Evolutionary conservation across 2,113 vertebrate genomes (phyloP), one percentile per base, ranked within the genome.

Genomic region (Onychostoma macrolepis): DNA sequence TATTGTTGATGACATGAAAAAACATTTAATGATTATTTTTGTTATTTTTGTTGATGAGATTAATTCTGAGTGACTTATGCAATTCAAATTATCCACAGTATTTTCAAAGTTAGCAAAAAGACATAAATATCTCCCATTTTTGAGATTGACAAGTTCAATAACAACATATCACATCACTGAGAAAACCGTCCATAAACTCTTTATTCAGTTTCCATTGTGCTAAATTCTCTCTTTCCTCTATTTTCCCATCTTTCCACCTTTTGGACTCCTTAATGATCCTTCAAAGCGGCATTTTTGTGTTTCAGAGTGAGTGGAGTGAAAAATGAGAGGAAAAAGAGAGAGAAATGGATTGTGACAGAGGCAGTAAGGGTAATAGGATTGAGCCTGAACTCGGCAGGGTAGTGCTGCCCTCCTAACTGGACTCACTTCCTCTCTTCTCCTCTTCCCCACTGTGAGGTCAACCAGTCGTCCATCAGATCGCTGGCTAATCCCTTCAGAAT

Each of bases 201-300:
- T 63, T 61, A 61, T 53, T 33, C 28, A 8, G 24, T 61, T 61
- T 80, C 33, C 19, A 38, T 80, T 80, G 19, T 61, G 36, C 53
- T 36, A 36, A 79, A 36, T 33, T 80, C 4, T 17, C 41, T 28
- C 15, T 38, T n/a, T 58, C 53, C 36, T 28, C 8, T 45, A 10
- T 45, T 63, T 80, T 80, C 24, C 78, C 12, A 7, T 65, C 56
- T 65, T 81, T 56, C 38, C 91, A 45, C 91, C 48, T 91, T 90
- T 43, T 91, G 90, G 89, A 88, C 83, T 88, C 92, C 90, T 81
- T 86, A 87, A 89, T 90, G 87, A 90, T 13, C 36, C 36, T 76
- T 45, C 56, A 43, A 43, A 85, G 50, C n/a, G 41, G 17, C 48
- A 85, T 21, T 43, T 50, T n/a, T 45, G 84, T 80, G 38, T n/a